Evolutionary conservation across 2,888 invertebrate genomes (phyloP).

Genomic region (Priocnemis perturbator): DNA sequence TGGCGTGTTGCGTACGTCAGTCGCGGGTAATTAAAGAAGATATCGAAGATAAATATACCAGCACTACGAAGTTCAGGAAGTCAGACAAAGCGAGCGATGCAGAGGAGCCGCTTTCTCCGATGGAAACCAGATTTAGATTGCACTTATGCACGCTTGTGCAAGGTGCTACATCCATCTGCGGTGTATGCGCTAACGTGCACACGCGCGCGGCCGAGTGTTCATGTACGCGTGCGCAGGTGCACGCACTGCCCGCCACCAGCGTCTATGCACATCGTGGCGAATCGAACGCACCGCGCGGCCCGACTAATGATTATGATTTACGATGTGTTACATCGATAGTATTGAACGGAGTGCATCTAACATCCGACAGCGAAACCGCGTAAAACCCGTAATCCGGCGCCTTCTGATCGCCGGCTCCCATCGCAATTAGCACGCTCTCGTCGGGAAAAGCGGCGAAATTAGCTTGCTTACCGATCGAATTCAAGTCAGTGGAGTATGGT

Average conservation of each 20-base stretch:
- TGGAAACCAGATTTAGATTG: conserved; percentile 55
- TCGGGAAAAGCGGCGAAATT: too few species aligned
- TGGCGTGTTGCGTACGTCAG: too few species aligned
- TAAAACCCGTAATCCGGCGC: too few species aligned
- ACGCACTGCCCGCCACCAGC: neutral
- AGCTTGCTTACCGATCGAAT: too few species aligned
- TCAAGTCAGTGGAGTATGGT: too few species aligned
- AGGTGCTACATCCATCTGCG: conserved; percentile 36
- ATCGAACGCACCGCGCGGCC: neutral
- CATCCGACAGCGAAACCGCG: too few species aligned
- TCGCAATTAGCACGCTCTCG: too few species aligned
- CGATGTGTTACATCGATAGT: conserved; percentile 19
- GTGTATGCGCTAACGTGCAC: conserved; percentile 1
- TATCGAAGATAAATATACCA: neutral
- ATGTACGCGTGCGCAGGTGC: neutral
- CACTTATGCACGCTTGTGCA: conserved; percentile 42
- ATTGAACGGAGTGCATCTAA: neutral
- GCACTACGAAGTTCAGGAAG: conserved; percentile 1
- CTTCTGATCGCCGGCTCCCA: too few species aligned
- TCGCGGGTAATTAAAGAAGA: too few species aligned
- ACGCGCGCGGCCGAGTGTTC: conserved; percentile 12
- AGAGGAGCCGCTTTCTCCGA: conserved; percentile 56
- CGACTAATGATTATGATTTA: conserved; percentile 25
- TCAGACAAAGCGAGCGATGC: conserved; percentile 2
- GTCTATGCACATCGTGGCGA: neutral